Evolutionary conservation across 1,140 invertebrate genomes (phyloP).

Genomic region (Hyles euphorbiae): DNA sequence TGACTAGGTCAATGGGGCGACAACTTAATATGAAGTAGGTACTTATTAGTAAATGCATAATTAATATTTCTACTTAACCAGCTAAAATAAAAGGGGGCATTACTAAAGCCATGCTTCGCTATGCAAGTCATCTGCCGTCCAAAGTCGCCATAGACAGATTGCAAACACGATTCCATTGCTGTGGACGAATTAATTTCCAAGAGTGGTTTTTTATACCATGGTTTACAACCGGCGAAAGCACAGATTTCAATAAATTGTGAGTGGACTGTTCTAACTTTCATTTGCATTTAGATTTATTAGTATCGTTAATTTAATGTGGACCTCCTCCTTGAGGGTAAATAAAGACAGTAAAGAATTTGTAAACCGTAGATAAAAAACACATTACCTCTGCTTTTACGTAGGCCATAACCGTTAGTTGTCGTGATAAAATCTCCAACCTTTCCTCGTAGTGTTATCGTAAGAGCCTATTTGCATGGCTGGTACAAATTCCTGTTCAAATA

Average conservation of each 20-base stretch:
- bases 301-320: too few species aligned
- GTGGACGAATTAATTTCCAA: slow-evolving; percentile 32
- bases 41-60: background rate
- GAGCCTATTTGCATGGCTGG: too few species aligned
- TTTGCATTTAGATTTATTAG: background rate
- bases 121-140: slow-evolving; percentile 38
- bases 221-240: slow-evolving; percentile 37
- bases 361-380: too few species aligned
- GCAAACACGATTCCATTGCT: slow-evolving; percentile 42
- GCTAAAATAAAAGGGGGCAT: slow-evolving; percentile 51
- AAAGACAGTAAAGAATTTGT: too few species aligned
- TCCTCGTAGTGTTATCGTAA: too few species aligned
- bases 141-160: slow-evolving; percentile 42
- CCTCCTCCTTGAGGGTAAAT: too few species aligned
- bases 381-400: too few species aligned
- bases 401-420: too few species aligned
- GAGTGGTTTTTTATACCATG: slow-evolving; percentile 47
- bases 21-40: too few species aligned
- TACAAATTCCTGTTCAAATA: too few species aligned
- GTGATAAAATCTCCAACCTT: too few species aligned
- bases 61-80: slow-evolving; percentile 8
- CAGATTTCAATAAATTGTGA: slow-evolving; percentile 35
- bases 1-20: too few species aligned
- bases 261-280: slow-evolving; percentile 15
- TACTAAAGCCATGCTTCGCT: slow-evolving; percentile 40